These are phyloP conservation scores for Schizopygopsis malacanthus DNA, from an alignment of 2,797 vertebrate genomes.

Conservation along the genomic window DNA sequence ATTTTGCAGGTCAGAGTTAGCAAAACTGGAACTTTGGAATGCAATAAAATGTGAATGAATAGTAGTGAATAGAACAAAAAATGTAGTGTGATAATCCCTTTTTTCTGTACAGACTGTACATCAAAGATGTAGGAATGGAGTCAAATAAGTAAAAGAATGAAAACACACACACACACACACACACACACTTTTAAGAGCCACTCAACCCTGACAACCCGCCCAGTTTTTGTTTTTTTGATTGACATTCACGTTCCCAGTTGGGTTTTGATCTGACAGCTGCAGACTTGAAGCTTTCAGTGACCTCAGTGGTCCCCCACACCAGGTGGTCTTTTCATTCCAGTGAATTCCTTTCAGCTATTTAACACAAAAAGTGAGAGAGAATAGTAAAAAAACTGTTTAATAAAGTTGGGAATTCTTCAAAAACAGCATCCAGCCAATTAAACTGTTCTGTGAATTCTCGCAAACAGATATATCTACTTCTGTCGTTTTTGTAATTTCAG, in stretches of 20 bases:
- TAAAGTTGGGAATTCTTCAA: neutral
- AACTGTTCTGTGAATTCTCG: constrained; percentile 16
- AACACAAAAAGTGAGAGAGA: constrained; percentile 1
- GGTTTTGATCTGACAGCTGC: constrained; percentile 45
- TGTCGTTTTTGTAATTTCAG: constrained; percentile 21
- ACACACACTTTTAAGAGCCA: neutral
- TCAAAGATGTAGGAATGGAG: neutral
- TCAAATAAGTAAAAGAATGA: neutral
- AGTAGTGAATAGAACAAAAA: neutral
- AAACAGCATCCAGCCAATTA: constrained; percentile 21
- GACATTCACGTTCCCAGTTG: constrained; percentile 19
- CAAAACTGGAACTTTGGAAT: neutral
- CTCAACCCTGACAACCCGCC: neutral
- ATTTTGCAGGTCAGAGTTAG: neutral
- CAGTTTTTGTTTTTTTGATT: neutral
- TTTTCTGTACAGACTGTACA: constrained; percentile 31
- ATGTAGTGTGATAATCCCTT: neutral
- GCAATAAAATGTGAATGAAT: neutral
- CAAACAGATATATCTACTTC: constrained; percentile 27
- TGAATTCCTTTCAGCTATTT: constrained; percentile 7
- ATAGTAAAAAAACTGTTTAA: constrained; percentile 16
- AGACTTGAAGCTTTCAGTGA: constrained; percentile 22
- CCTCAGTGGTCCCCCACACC: constrained; percentile 19
- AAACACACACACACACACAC: neutral
- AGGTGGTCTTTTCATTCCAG: constrained; percentile 33